These are phyloP conservation scores for Cavia aperea DNA, from an alignment of 2,113 vertebrate species.

Conservation along the genomic window DNA sequence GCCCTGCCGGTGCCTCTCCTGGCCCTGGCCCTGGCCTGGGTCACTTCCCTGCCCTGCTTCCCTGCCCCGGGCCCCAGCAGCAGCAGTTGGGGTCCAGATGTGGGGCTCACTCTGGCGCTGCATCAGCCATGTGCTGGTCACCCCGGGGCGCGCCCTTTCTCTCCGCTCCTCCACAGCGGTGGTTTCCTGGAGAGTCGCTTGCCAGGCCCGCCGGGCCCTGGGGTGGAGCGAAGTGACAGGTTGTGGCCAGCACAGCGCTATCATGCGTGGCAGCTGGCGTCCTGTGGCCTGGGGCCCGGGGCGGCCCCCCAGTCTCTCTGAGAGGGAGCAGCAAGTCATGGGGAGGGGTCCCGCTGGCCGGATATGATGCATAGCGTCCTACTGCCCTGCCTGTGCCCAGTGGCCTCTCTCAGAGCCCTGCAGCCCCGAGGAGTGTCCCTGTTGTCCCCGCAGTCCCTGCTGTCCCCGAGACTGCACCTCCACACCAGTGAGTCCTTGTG, in stretches of 20 bases:
- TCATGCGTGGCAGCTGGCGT: neutral
- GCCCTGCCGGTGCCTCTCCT: accelerated
- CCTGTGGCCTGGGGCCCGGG: neutral
- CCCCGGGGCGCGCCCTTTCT: neutral
- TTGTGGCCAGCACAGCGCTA: neutral
- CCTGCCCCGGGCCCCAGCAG: accelerated
- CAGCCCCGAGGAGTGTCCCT: neutral
- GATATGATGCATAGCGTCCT: accelerated
- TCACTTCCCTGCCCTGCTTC: neutral
- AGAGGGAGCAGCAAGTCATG: constrained; percentile 47
- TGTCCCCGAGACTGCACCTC: neutral
- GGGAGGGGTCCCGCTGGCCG: neutral
- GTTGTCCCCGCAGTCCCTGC: neutral
- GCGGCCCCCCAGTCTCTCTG: neutral
- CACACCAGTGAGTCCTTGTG: constrained; percentile 38
- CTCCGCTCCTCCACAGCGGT: neutral
- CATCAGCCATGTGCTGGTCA: accelerated
- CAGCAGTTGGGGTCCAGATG: accelerated
- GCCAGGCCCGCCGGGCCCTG: neutral
- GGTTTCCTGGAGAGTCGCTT: neutral
- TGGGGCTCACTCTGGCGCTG: accelerated
- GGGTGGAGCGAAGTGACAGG: neutral
- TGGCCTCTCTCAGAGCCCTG: neutral
- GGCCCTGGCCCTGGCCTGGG: accelerated
- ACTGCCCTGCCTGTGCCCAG: accelerated